These are phyloP conservation scores for Excalfactoria chinensis DNA, from an alignment of 2,113 vertebrate species.

Conservation along the genomic window DNA sequence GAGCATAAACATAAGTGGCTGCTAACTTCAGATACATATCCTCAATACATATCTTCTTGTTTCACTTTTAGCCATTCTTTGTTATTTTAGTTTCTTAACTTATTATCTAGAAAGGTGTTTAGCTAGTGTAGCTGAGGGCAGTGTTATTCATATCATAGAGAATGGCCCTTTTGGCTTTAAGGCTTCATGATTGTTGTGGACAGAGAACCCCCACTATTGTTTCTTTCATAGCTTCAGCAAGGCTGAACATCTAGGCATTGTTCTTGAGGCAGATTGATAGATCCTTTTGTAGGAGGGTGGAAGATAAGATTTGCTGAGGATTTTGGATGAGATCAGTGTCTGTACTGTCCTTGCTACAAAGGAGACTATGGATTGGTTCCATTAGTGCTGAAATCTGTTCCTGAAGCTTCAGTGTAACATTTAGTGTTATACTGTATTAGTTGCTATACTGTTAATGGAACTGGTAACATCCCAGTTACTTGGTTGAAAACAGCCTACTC, in stretches of 20 bases:
- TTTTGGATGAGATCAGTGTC: background rate
- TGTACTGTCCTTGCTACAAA: background rate
- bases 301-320: background rate
- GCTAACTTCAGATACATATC: background rate
- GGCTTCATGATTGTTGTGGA: background rate
- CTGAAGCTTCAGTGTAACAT: background rate
- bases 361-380: background rate
- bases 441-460: background rate
- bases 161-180: background rate
- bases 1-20: background rate
- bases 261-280: background rate
- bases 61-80: background rate
- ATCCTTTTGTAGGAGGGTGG: background rate
- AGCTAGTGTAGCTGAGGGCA: background rate
- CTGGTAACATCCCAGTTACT: background rate
- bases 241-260: background rate
- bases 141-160: background rate
- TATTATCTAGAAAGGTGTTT: conserved; percentile 1
- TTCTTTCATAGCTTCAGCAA: background rate
- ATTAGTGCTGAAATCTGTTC: background rate
- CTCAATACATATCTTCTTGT: background rate
- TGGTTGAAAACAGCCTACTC: background rate
- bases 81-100: background rate
- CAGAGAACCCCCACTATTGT: background rate
- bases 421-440: background rate